A percentile compares a stretch with the other conserved stretches of the same genome.
Evolutionary conservation across 2,113 vertebrate genomes (phyloP).

Genomic region (Engystomops pustulosus): DNA sequence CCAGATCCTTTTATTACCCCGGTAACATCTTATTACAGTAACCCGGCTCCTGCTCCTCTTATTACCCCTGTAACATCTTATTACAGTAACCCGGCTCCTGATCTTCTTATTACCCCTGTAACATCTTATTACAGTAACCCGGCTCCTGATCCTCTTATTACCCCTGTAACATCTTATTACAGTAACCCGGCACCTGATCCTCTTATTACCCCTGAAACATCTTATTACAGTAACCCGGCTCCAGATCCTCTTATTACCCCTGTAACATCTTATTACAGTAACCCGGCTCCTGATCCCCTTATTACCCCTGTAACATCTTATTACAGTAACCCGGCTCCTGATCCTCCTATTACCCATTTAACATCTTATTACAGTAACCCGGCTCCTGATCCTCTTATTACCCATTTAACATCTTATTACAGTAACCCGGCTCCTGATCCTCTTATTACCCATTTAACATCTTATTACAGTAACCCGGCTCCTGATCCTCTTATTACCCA

Average conservation of each 20-base stretch:
- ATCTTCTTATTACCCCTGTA: not conserved
- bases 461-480: slow-evolving; percentile 3
- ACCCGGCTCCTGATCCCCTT: not conserved
- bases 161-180: slow-evolving; percentile 2
- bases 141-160: slow-evolving; percentile 8
- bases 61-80: slow-evolving; percentile 7
- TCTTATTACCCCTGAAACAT: not conserved
- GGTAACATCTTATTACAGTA: no score
- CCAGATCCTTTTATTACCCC: not conserved
- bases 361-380: slow-evolving; percentile 5
- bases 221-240: not conserved
- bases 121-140: no score
- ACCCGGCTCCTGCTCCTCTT: not conserved
- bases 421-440: not conserved
- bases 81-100: slow-evolving; percentile 1
- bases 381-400: not conserved
- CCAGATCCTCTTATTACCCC: slow-evolving; percentile 12
- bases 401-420: no score
- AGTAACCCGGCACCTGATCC: not conserved
- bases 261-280: slow-evolving; percentile 3
- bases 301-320: no score
- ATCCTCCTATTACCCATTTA: slow-evolving; percentile 4
- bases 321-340: not conserved
- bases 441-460: slow-evolving; percentile 3
- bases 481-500: not conserved